Conservation (phyloP, 2,797 vertebrate genomes). For the Chelon auratus region DNA sequence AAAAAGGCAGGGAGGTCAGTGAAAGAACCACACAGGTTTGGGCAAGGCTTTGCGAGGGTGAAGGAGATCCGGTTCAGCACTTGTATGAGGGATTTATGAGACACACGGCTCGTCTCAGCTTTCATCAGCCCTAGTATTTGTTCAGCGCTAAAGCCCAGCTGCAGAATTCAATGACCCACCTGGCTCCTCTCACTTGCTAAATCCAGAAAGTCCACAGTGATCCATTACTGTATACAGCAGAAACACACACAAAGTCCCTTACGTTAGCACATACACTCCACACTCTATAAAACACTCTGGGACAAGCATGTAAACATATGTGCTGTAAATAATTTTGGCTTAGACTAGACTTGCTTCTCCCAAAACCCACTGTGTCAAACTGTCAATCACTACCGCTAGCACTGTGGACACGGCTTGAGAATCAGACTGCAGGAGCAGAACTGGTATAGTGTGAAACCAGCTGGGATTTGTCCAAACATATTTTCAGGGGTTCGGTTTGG, state of each 20-base stretch:
- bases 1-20: conserved; percentile 31
- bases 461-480: conserved; percentile 58
- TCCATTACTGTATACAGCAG: neutral
- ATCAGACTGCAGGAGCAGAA: conserved; percentile 30
- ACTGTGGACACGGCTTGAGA: conserved; percentile 33
- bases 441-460: conserved; percentile 30
- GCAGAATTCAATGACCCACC: conserved; percentile 38
- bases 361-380: neutral
- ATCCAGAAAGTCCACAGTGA: conserved; percentile 15
- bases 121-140: conserved; percentile 56
- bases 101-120: conserved; percentile 41
- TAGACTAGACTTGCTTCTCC: neutral
- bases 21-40: conserved; percentile 38
- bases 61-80: conserved; percentile 40
- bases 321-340: neutral
- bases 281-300: conserved; percentile 6
- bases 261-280: conserved; percentile 8
- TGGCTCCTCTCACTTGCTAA: conserved; percentile 18
- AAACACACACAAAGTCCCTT: conserved; percentile 2
- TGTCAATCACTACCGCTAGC: conserved; percentile 42
- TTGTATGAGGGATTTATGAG: conserved; percentile 58
- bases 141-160: conserved; percentile 40
- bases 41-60: conserved; percentile 40
- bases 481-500: conserved; percentile 54
- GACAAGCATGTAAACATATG: conserved; percentile 14